Evolutionary conservation across 2,797 vertebrate genomes (phyloP), one percentile per base, ranked within the genome.

Genomic region (Hyperoplus lanceolatus): DNA sequence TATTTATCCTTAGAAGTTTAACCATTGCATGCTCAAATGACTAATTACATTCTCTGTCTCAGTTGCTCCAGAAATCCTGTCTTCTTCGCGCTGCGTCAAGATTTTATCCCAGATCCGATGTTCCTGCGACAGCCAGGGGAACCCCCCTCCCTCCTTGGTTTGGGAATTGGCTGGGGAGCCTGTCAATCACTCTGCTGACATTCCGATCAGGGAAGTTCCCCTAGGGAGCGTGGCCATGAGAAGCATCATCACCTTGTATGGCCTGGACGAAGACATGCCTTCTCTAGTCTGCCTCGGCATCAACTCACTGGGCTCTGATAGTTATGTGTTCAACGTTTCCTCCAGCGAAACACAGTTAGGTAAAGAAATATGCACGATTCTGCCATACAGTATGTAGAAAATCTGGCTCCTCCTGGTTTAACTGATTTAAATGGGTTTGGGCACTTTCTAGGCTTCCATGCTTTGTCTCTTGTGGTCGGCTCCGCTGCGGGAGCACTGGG

Each of bases 61-160:
- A 94, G 93, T 93, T 75, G 49, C 80, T 79, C 76, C 93, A 75
- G 88, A 92, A 80, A 88, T 94, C 82, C 84, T 92, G n/a, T 16
- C 80, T 7, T 89, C 90, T 10, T 94, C 92, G 11, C 71, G 46
- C 75, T 95, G 94, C 18, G 69, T 84, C 70, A 84, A 56, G 66
- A 70, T 83, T 68, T 64, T 74, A 55, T 82, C 85, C 21, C 50
- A 60, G 53, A 76, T 90, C 0, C 66, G 67, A 48, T 95, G 94
- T 54, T 68, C 79, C 75, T 95, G 95, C 38, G 77, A 93, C 70
- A 93, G 88, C 84, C 83, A 81, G 55, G 94, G 92, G 42, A 94
- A 94, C 87, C 95, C 95, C 0, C 29, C 18, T n/a, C 94, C 95
- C 38, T 86, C 71, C 6, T 55, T 95, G 65, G 15, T 81, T 61